Conservation (phyloP, 1,140 invertebrate species). For the Pristionchus pacificus region DNA sequence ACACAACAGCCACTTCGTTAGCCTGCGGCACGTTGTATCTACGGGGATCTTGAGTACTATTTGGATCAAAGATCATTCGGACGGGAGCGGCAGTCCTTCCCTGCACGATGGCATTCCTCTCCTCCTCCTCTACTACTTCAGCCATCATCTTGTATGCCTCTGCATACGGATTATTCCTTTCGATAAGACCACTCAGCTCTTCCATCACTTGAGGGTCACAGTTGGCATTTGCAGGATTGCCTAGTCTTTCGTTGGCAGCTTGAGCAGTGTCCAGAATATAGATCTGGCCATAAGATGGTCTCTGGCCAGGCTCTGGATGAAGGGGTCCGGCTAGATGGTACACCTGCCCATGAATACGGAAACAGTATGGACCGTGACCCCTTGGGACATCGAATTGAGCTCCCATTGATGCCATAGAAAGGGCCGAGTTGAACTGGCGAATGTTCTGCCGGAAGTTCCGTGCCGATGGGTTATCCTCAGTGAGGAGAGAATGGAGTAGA, state of each 20-base stretch:
- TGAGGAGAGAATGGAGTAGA: too few species aligned
- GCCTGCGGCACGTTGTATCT: constrained; percentile 14
- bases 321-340: too few species aligned
- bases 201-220: constrained; percentile 5
- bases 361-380: too few species aligned
- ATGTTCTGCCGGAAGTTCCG: too few species aligned
- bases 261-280: constrained; percentile 3
- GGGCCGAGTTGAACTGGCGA: too few species aligned
- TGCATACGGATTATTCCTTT: background rate
- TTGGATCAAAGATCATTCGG: background rate
- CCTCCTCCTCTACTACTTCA: constrained; percentile 9
- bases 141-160: background rate
- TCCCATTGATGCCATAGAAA: too few species aligned
- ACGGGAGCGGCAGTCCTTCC: background rate
- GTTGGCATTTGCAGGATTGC: background rate
- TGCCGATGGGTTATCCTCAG: too few species aligned
- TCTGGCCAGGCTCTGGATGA: too few species aligned
- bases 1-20: constrained; percentile 18
- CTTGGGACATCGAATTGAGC: too few species aligned
- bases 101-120: background rate
- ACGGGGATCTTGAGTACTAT: background rate
- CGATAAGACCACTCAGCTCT: constrained; percentile 2
- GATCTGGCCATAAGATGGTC: too few species aligned
- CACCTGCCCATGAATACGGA: too few species aligned
- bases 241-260: constrained; percentile 6